These are phyloP conservation scores for Pristionchus arcanus DNA, from an alignment of 2,888 invertebrate genomes.

Conservation along the genomic window DNA sequence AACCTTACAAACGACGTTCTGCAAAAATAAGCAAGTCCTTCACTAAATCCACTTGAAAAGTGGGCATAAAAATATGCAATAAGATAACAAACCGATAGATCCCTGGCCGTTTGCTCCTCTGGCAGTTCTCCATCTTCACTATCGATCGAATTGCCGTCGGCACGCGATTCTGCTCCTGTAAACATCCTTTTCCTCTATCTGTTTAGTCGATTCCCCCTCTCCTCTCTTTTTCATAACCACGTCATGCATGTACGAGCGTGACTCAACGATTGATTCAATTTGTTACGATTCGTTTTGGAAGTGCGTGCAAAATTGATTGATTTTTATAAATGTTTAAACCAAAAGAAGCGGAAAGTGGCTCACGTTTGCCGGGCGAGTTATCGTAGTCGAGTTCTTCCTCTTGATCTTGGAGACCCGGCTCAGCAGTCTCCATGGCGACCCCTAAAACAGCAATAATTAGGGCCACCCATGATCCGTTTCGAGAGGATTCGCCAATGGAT, in stretches of 20 bases:
- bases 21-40: no score
- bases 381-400: conserved; percentile 49
- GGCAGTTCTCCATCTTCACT: conserved; percentile 24
- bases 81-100: background rate
- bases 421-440: background rate
- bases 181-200: background rate
- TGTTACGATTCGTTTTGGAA: background rate
- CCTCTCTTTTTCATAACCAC: conserved; percentile 7
- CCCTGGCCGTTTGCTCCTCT: conserved; percentile 17
- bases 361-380: conserved; percentile 4
- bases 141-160: conserved; percentile 3
- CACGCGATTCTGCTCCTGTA: conserved; percentile 29
- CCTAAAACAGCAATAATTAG: background rate
- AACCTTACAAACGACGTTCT: no score
- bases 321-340: background rate
- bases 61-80: background rate
- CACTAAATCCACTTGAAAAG: no score
- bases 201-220: background rate
- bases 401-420: background rate
- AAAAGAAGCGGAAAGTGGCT: background rate
- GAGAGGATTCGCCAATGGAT: background rate
- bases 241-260: background rate
- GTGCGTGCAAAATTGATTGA: background rate
- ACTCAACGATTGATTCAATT: background rate
- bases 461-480: background rate